A percentile compares a stretch with the other conserved stretches of the same genome.
Evolutionary conservation across 1,140 invertebrate genomes (phyloP).

Genomic region (Apis laboriosa): DNA sequence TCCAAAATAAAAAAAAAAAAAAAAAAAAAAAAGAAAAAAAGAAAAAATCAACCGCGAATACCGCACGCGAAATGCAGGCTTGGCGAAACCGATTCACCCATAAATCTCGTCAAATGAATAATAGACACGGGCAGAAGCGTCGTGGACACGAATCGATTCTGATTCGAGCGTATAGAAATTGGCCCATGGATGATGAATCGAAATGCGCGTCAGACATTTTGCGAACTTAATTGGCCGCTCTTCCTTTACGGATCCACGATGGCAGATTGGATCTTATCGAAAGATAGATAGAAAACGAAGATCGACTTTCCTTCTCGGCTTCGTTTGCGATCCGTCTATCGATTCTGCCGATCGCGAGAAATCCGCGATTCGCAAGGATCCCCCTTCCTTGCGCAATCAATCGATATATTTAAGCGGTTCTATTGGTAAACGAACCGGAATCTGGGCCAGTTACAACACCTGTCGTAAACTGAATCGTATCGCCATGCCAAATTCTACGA

Average conservation of each 20-base stretch:
- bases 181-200: not conserved
- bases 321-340: slow-evolving; percentile 24
- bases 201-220: not conserved
- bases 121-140: not conserved
- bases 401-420: slow-evolving; percentile 70
- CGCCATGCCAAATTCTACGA: slow-evolving; percentile 24
- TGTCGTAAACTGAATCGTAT: slow-evolving; percentile 25
- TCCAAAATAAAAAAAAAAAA: too few species aligned
- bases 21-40: too few species aligned
- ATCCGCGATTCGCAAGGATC: slow-evolving; percentile 42
- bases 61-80: not conserved
- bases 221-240: slow-evolving; percentile 28
- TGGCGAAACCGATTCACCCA: not conserved
- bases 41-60: not conserved
- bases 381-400: slow-evolving; percentile 63
- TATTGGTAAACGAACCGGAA: slow-evolving; percentile 75
- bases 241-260: not conserved
- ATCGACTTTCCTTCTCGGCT: slow-evolving; percentile 24
- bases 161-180: not conserved
- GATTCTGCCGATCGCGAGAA: slow-evolving; percentile 24
- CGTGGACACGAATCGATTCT: not conserved
- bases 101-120: slow-evolving; percentile 20
- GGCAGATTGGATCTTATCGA: slow-evolving; percentile 11
- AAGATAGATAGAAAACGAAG: slow-evolving; percentile 12
- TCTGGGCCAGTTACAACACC: slow-evolving; percentile 76